Evolutionary conservation across 1,140 invertebrate genomes (phyloP).

Genomic region (Lepidurus packardi): DNA sequence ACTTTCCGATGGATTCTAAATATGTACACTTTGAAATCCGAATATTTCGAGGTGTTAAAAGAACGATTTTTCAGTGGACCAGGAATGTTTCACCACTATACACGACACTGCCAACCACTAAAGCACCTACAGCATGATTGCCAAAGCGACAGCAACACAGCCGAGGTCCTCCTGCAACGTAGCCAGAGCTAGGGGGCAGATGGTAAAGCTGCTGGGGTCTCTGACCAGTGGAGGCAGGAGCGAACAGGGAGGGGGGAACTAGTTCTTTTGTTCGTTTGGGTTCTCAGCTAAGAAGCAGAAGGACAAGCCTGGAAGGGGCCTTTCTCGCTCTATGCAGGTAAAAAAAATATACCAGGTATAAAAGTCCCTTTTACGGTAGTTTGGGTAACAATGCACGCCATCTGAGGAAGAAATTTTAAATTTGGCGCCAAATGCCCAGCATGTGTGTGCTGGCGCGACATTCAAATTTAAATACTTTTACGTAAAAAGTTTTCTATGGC

Average conservation of each 20-base stretch:
- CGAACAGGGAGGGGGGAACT: neutral
- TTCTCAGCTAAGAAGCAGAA: neutral
- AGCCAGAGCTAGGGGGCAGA: neutral
- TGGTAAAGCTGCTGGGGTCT: neutral
- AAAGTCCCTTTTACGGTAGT: neutral
- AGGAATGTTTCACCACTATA: neutral
- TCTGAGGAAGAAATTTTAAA: too few species aligned
- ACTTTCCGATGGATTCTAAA: too few species aligned
- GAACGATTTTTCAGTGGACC: neutral
- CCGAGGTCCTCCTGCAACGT: neutral
- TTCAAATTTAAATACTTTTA: too few species aligned
- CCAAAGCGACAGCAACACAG: neutral
- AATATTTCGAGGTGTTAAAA: neutral
- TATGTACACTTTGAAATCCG: too few species aligned
- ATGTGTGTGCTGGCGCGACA: too few species aligned
- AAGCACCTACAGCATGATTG: conserved; percentile 4
- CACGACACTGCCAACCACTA: neutral
- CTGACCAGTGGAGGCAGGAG: neutral
- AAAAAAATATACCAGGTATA: neutral
- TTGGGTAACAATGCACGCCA: too few species aligned
- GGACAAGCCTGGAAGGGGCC: conserved; percentile 7
- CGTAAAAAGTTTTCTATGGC: too few species aligned
- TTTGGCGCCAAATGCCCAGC: too few species aligned
- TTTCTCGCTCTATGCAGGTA: neutral
- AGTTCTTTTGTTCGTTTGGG: neutral